Evolutionary conservation across 2,797 vertebrate genomes (phyloP).

Genomic region (Poecilia velifera): DNA sequence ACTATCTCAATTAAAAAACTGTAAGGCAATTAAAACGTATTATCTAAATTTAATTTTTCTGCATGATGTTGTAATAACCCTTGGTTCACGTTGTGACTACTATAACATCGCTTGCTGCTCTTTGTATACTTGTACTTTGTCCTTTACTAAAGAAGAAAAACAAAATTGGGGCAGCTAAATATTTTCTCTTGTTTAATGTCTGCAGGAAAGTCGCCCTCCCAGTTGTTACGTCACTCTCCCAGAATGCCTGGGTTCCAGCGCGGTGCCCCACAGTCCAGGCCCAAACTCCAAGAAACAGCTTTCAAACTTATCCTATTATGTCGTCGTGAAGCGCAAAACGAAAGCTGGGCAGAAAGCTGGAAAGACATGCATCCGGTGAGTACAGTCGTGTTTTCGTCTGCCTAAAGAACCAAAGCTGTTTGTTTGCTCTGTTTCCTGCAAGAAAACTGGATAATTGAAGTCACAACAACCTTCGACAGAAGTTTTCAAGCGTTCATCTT

Average conservation of each 20-base stretch:
- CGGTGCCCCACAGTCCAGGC: constrained; percentile 82
- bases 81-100: background rate
- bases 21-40: background rate
- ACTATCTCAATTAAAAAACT: background rate
- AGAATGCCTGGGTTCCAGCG: constrained; percentile 90
- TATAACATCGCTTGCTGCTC: background rate
- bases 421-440: background rate
- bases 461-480: constrained; percentile 62
- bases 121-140: background rate
- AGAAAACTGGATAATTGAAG: constrained; percentile 48
- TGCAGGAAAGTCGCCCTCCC: constrained; percentile 9
- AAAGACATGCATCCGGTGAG: constrained; percentile 56
- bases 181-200: background rate
- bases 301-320: constrained; percentile 63
- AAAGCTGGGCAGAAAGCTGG: constrained; percentile 28
- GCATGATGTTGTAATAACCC: background rate
- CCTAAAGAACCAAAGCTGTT: background rate
- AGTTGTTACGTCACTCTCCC: constrained; percentile 88
- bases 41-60: background rate
- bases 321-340: constrained; percentile 45
- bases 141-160: background rate
- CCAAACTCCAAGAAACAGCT: constrained; percentile 80
- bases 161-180: background rate
- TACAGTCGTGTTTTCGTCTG: background rate
- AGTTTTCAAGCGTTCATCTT: constrained; percentile 64